Conservation (phyloP, 2,113 vertebrate genomes). For the Reinhardtius hippoglossoides region DNA sequence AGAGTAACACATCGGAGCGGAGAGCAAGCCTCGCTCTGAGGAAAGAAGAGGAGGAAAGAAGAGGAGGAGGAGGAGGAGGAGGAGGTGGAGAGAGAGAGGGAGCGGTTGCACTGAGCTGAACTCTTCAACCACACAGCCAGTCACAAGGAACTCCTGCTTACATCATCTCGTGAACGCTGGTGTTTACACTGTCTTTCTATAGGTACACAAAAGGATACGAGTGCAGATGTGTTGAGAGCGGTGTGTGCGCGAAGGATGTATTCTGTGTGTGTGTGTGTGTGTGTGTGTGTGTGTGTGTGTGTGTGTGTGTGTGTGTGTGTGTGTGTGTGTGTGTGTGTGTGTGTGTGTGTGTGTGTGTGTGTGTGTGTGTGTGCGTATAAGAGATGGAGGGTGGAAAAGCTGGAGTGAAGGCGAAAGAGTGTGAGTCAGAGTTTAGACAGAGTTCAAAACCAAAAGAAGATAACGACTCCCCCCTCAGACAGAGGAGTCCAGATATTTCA, state of each 20-base stretch:
- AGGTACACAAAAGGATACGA: not conserved
- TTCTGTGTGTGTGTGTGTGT: slow-evolving; percentile 8
- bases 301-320: slow-evolving; percentile 2
- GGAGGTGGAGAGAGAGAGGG: slow-evolving; percentile 6
- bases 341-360: slow-evolving; percentile 7
- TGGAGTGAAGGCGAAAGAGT: slow-evolving; percentile 25
- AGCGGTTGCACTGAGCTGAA: slow-evolving; percentile 40
- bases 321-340: slow-evolving; percentile 13
- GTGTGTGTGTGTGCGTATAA: slow-evolving; percentile 8
- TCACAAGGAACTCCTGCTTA: slow-evolving; percentile 39
- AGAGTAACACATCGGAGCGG: slow-evolving; percentile 55
- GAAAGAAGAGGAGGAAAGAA: not conserved
- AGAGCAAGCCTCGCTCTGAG: slow-evolving; percentile 28
- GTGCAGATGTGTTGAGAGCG: not conserved
- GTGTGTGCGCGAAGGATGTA: not conserved
- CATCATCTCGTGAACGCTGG: slow-evolving; percentile 19
- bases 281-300: slow-evolving; percentile 10
- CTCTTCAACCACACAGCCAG: slow-evolving; percentile 21
- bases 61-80: too few relatives aligned
- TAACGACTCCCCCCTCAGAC: slow-evolving; percentile 31
- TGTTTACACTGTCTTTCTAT: slow-evolving; percentile 12
- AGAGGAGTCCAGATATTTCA: slow-evolving; percentile 7
- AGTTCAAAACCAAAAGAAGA: slow-evolving; percentile 61
- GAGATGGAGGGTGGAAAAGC: slow-evolving; percentile 30
- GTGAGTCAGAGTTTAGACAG: slow-evolving; percentile 54